These are phyloP conservation scores for Squalus acanthias DNA, from an alignment of 2,797 vertebrate genomes.

Conservation along the genomic window DNA sequence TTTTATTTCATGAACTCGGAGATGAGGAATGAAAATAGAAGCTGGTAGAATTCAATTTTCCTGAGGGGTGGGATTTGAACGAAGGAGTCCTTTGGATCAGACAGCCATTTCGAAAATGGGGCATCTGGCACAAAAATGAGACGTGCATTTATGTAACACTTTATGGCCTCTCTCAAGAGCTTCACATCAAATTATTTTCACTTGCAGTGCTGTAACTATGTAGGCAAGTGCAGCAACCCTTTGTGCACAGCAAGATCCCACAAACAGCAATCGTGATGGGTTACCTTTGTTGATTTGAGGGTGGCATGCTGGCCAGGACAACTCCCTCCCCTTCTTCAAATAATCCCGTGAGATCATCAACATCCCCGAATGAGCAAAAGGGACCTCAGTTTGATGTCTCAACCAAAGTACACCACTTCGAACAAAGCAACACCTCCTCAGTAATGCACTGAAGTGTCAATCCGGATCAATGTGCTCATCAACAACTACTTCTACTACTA, in stretches of 20 bases:
- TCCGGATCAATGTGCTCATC: neutral
- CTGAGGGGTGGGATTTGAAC: neutral
- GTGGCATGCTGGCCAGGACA: neutral
- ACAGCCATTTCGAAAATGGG: neutral
- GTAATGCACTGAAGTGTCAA: neutral
- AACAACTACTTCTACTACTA: neutral
- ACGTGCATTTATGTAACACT: neutral
- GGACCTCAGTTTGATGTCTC: neutral
- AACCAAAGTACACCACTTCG: neutral
- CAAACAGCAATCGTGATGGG: neutral
- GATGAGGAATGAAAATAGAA: neutral
- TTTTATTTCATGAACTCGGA: neutral
- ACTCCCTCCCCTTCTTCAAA: neutral
- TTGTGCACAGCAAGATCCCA: neutral
- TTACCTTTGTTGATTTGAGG: neutral
- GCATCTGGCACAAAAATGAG: neutral
- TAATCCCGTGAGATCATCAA: neutral
- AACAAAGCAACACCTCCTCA: neutral
- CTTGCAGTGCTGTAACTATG: too few relatives aligned
- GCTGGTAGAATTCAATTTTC: neutral
- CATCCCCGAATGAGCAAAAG: neutral
- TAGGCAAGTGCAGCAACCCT: neutral
- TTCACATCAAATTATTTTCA: neutral
- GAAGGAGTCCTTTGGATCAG: neutral
- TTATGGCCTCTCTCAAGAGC: neutral